These are phyloP conservation scores for Drosophila pachea DNA, from an alignment of 1,140 invertebrate genomes.

Conservation along the genomic window DNA sequence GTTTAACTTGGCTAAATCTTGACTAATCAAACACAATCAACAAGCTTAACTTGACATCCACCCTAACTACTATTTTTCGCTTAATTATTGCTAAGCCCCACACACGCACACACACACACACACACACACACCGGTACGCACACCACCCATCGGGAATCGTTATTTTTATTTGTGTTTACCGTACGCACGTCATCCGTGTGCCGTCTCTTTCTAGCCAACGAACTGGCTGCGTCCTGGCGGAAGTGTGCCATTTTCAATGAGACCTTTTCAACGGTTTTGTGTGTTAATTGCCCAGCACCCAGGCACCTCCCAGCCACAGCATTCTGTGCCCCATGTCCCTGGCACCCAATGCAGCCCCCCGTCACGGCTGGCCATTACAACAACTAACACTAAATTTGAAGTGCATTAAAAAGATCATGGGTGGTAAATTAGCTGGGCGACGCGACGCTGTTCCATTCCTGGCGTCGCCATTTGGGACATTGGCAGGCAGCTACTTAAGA, in stretches of 20 bases:
- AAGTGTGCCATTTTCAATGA: conserved; percentile 65
- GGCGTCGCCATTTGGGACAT: conserved; percentile 31
- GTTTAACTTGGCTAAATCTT: conserved; percentile 51
- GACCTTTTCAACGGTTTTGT: conserved; percentile 50
- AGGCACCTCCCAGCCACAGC: not conserved
- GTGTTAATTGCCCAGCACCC: conserved; percentile 63
- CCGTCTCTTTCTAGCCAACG: conserved; percentile 31
- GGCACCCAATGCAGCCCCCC: not conserved
- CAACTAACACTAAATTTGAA: conserved; percentile 57
- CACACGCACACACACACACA: conserved; percentile 8
- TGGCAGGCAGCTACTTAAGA: conserved; percentile 29
- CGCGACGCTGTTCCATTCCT: conserved; percentile 32
- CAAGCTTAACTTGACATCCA: conserved; percentile 61
- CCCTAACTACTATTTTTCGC: conserved; percentile 68
- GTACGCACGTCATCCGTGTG: conserved; percentile 39
- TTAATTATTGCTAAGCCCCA: conserved; percentile 71
- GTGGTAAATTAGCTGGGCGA: conserved; percentile 73
- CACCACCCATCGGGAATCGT: conserved; percentile 54
- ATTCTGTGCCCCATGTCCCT: no score
- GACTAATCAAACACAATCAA: conserved; percentile 73
- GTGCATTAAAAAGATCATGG: conserved; percentile 76
- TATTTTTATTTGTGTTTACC: conserved; percentile 74
- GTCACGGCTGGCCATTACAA: conserved; percentile 26
- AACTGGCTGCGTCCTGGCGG: conserved; percentile 26
- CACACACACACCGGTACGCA: conserved; percentile 6